Conservation (phyloP, 2,888 invertebrate species). For the Sceliomorpha sp. region DNA sequence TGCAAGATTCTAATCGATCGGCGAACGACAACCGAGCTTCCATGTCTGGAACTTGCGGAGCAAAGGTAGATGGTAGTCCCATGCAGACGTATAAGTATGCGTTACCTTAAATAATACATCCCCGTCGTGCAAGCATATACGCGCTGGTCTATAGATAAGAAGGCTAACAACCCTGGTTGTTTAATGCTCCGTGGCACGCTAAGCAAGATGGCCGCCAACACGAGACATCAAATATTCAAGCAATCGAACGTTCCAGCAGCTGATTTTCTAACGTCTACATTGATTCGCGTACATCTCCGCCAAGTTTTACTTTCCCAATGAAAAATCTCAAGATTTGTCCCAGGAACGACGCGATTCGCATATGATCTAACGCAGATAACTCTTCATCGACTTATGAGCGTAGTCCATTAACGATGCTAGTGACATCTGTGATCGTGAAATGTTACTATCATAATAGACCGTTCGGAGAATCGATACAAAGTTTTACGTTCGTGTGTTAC, state of each 20-base stretch:
- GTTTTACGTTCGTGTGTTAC: too few species aligned
- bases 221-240: conserved; percentile 69
- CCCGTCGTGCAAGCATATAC: conserved; percentile 59
- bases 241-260: conserved; percentile 53
- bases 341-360: too few species aligned
- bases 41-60: conserved; percentile 23
- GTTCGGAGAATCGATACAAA: too few species aligned
- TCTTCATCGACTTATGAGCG: too few species aligned
- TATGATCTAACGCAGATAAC: too few species aligned
- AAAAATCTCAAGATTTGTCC: too few species aligned
- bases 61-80: conserved; percentile 17
- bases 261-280: conserved; percentile 20
- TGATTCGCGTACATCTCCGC: too few species aligned
- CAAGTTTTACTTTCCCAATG: not conserved
- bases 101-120: conserved; percentile 70
- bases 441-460: too few species aligned
- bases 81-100: conserved; percentile 44
- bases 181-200: conserved; percentile 70
- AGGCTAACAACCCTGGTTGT: conserved; percentile 74
- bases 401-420: too few species aligned
- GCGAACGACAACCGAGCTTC: conserved; percentile 39
- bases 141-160: conserved; percentile 64
- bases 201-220: conserved; percentile 66
- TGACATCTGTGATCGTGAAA: too few species aligned
- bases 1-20: conserved; percentile 34